These are phyloP conservation scores for Equus quagga DNA, from an alignment of 2,113 vertebrate species.

Conservation along the genomic window DNA sequence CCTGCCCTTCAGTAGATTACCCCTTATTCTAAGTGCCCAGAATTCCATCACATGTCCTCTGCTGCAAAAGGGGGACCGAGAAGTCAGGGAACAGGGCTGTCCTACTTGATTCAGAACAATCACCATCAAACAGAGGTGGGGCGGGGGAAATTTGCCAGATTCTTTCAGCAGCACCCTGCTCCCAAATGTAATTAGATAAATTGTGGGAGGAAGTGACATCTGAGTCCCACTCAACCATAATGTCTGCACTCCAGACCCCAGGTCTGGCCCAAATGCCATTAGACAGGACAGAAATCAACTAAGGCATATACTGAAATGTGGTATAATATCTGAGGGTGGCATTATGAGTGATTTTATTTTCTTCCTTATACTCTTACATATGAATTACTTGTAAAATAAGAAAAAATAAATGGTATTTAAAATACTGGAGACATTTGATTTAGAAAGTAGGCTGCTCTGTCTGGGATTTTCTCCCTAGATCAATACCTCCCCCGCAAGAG, in stretches of 20 bases:
- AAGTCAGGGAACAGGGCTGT: not conserved
- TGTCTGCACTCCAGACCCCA: not conserved
- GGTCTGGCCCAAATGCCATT: not conserved
- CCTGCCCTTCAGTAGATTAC: not conserved
- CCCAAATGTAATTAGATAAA: not conserved
- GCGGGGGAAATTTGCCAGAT: not conserved
- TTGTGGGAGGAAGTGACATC: not conserved
- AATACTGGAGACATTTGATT: not conserved
- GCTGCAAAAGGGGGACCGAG: not conserved
- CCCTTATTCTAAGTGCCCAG: not conserved
- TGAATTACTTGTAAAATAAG: not conserved
- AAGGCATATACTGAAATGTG: not conserved
- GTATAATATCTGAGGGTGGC: not conserved
- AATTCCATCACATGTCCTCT: not conserved
- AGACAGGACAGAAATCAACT: not conserved
- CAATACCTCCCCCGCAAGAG: not conserved
- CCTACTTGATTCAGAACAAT: not conserved
- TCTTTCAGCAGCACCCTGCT: not conserved
- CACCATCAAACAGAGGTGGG: not conserved
- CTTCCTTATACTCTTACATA: not conserved
- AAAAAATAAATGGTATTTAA: not conserved
- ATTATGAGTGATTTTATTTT: not conserved
- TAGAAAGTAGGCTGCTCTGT: not conserved
- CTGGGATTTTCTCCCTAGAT: not conserved
- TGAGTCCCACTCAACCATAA: not conserved